Evolutionary conservation across 2,888 invertebrate species (phyloP), one percentile per base, ranked within the genome.

Genomic region (Patella depressa): DNA sequence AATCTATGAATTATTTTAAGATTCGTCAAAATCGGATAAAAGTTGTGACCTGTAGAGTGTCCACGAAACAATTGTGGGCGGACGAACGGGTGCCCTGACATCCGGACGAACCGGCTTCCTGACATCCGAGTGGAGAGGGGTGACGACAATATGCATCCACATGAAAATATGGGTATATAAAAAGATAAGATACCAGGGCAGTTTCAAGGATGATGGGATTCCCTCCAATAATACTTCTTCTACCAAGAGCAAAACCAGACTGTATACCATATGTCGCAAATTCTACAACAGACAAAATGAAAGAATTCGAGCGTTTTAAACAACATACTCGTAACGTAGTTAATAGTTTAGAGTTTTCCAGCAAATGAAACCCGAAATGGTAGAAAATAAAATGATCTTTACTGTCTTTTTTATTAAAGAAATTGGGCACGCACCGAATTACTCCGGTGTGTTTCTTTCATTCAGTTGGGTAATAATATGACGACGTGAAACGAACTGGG

Each of bases 201-300:
- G 85, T 86, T 65, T 89, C 85, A 54, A 83, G 73, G 4, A 84
- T 83, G 24, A 89, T 87, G 2, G 88, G 87, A 17, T 85, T 85
- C 12, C 89, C 89, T n/a, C 88, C 89, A 19, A 88, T 78, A 74
- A 83, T 81, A 45, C 81, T 73, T 53, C 81, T 75, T 9, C 78
- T 79, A 34, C 85, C 74, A 3, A 85, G 84, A 71, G 76, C 78
- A 3, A 80, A 77, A 24, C 79, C 55, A 29, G 74, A 76, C 17
- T 77, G 73, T 24, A 79, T 77, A 79, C 45, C 12, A 79, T 69
- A 76, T 71, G 19, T 71, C 34, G 53, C 34, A 65, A 72, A 76
- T 71, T 53, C 78, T 75, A 19, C 71, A 70, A 34, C 70, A 55
- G 17, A 70, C n/a, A 70, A 15, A 53, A 55, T n/a, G 1, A 75